phyloP scores from a whole-genome alignment of 2,113 vertebrate genomes.

The Columbina picui region DNA sequence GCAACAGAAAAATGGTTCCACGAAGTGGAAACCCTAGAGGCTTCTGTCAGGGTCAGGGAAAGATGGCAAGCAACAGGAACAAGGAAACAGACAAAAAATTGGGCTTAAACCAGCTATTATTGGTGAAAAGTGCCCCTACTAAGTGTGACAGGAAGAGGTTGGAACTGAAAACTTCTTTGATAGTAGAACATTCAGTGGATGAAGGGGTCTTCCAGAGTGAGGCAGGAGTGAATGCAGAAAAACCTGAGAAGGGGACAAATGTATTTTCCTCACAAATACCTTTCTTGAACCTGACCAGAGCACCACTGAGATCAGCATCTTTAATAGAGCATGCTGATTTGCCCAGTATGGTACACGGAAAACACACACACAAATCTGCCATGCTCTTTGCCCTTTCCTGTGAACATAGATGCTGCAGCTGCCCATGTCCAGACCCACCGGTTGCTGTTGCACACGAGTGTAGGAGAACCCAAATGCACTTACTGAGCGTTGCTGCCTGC shows the following conservation, averaged over 20 bases:
- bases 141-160: neutral
- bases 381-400: neutral
- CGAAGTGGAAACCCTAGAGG: neutral
- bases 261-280: neutral
- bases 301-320: neutral
- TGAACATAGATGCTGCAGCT: neutral
- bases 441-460: neutral
- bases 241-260: neutral
- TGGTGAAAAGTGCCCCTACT: neutral
- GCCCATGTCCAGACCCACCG: neutral
- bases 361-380: neutral
- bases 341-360: rapidly evolving
- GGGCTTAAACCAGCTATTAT: neutral
- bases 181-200: neutral
- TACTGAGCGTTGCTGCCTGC: neutral
- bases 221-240: neutral
- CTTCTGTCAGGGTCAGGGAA: neutral
- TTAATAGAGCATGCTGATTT: neutral
- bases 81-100: neutral
- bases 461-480: neutral
- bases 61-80: neutral
- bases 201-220: neutral
- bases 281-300: neutral
- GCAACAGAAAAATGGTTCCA: neutral
- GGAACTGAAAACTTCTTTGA: neutral